phyloP scores from a whole-genome alignment of 1,140 invertebrate genomes.

The Globodera rostochiensis region DNA sequence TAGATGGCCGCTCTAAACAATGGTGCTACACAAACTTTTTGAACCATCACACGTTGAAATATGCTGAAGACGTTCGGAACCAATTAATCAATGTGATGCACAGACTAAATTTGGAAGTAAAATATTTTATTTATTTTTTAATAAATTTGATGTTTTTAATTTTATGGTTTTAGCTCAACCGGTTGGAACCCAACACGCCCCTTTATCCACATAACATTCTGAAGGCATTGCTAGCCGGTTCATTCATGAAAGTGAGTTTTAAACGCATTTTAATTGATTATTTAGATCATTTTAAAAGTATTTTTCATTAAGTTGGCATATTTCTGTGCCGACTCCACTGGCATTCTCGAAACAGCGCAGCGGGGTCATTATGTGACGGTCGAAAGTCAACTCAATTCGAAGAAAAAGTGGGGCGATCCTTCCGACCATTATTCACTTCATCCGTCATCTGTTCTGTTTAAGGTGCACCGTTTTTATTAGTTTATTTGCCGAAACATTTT shows the following conservation, averaged over 20 bases:
- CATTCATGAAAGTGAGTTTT: slow-evolving; percentile 91
- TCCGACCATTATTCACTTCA: not conserved
- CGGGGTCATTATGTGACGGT: slow-evolving; percentile 97
- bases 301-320: slow-evolving; percentile 26
- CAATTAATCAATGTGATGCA: slow-evolving; percentile 76
- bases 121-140: slow-evolving; percentile 75
- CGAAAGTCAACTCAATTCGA: slow-evolving; percentile 87
- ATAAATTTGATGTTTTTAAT: slow-evolving; percentile 66
- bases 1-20: not conserved
- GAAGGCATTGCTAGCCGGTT: slow-evolving; percentile 93
- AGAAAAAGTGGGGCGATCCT: slow-evolving; percentile 49
- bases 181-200: slow-evolving; percentile 73
- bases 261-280: not conserved
- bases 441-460: not conserved
- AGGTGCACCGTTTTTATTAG: not conserved
- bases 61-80: slow-evolving; percentile 81
- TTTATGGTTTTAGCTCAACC: slow-evolving; percentile 84
- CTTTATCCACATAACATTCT: slow-evolving; percentile 97
- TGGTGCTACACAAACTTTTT: slow-evolving; percentile 78
- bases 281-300: slow-evolving; percentile 4
- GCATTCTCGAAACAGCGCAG: slow-evolving; percentile 85
- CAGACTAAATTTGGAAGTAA: slow-evolving; percentile 84
- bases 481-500: not conserved
- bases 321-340: slow-evolving; percentile 66
- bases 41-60: slow-evolving; percentile 88